phyloP scores from a whole-genome alignment of 2,113 vertebrate genomes.

The Grus americana region DNA sequence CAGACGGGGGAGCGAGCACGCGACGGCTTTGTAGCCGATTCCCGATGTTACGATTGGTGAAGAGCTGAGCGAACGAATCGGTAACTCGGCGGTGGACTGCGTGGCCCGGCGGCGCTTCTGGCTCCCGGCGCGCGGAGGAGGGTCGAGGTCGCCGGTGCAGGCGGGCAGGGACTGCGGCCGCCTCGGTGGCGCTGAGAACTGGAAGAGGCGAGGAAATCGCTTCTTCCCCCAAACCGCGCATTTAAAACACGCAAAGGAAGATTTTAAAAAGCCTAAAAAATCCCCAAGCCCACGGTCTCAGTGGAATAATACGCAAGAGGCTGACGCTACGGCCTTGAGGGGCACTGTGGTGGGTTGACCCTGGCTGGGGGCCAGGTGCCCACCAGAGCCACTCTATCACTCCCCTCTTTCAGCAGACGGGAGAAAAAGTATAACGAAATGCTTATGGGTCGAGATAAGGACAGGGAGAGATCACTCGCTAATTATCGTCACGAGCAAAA shows the following conservation, averaged over 20 bases:
- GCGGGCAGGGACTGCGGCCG: rapidly evolving
- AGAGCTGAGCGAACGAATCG: neutral
- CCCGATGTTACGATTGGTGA: neutral
- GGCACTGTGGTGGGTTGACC: too few species aligned
- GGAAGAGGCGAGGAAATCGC: rapidly evolving
- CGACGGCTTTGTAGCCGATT: neutral
- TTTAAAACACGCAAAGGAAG: neutral
- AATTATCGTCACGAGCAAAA: too few species aligned
- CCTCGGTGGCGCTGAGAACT: rapidly evolving
- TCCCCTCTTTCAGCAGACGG: too few species aligned
- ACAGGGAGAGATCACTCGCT: too few species aligned
- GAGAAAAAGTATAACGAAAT: too few species aligned
- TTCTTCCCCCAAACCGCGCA: rapidly evolving
- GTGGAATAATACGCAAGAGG: neutral
- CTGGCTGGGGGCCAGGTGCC: too few species aligned
- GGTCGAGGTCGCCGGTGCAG: rapidly evolving
- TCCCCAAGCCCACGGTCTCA: rapidly evolving
- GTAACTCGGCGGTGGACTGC: neutral
- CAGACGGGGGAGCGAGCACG: rapidly evolving
- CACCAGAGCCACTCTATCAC: too few species aligned
- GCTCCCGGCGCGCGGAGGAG: neutral
- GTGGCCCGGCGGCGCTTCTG: too few species aligned
- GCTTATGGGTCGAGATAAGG: too few species aligned
- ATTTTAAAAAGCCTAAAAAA: rapidly evolving
- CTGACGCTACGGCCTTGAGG: rapidly evolving